Base-by-base conservation (phyloP, 1,140 invertebrate species). In the Lucilia cuprina region DNA sequence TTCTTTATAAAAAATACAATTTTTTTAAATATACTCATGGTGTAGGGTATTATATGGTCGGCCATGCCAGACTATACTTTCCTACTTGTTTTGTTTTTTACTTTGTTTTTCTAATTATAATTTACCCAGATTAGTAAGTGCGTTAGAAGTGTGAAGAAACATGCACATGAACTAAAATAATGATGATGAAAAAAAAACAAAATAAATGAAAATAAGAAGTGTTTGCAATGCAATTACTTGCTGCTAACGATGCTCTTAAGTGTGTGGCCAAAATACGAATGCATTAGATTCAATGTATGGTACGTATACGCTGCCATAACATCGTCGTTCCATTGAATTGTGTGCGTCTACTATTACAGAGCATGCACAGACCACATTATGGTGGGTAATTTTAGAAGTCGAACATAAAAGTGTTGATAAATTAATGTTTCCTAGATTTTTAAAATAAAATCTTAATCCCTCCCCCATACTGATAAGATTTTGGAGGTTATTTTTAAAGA, bases 221-320 rank as follows among this genome's bases (percentile, higher is more conserved):
- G 77, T 80, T 80, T 80, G 34, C 5, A 25, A 8, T 21, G 41
- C 77, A 80, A 49, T 49, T 49, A 80, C 47, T 80, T 80, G 41
- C 77, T 80, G 77, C 50, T 80, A 80, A 80, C 77, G 41, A 50
- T 21, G 41, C 21, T 50, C 21, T 25, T 13, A 21, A 70, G 65
- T 70, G 65, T 70, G 65, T 25, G 65, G 65, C 65, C 65, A 70
- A 70, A 70, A 70, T 70, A 70, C 65, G 12, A 70, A 70, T 21
- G 10, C 19, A 7, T 70, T 70, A 70, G 65, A 70, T 21, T 7
- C 19, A 70, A 70, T 21, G n/a, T 19, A 70, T 30, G 25, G 25
- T 30, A 30, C 25, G 3, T 3, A 30, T 2, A 21, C 25, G n/a
- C 9, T 25, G n/a, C n/a, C 65, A 70, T 70, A 25, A 0, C 65